Percentiles rank a stretch among this genome's conserved stretches.
These are phyloP conservation scores for Clinocottus analis DNA, from an alignment of 2,113 vertebrate genomes.

Conservation along the genomic window DNA sequence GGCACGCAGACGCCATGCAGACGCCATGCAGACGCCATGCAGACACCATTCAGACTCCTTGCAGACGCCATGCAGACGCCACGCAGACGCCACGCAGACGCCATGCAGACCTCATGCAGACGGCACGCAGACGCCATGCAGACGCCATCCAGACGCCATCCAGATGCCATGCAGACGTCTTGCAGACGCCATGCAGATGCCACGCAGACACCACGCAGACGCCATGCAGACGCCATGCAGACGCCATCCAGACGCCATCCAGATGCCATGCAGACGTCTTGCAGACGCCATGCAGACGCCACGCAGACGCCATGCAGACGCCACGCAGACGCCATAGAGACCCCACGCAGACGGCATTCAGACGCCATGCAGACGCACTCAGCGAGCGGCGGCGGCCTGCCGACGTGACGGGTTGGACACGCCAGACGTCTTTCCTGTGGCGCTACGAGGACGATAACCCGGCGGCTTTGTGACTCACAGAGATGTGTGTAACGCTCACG, in stretches of 20 bases:
- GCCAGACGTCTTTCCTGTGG: constrained; percentile 37
- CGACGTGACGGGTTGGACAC: neutral
- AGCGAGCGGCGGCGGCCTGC: too few species aligned
- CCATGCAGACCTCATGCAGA: too few species aligned
- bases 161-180: neutral
- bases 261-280: too few species aligned
- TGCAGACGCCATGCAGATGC: neutral
- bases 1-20: too few species aligned
- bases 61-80: neutral
- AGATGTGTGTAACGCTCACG: neutral
- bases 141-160: too few species aligned
- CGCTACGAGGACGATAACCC: neutral
- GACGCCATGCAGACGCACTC: neutral
- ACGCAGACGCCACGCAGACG: neutral
- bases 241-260: too few species aligned
- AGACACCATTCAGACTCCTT: too few species aligned
- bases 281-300: constrained; percentile 2
- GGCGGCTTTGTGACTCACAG: constrained; percentile 20
- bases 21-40: neutral
- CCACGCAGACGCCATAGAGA: too few species aligned
- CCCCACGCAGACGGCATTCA: too few species aligned
- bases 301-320: neutral
- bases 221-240: neutral
- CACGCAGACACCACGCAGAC: neutral
- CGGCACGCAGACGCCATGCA: neutral